These are phyloP conservation scores for Ips nitidus DNA, from an alignment of 1,140 invertebrate genomes.

Conservation along the genomic window DNA sequence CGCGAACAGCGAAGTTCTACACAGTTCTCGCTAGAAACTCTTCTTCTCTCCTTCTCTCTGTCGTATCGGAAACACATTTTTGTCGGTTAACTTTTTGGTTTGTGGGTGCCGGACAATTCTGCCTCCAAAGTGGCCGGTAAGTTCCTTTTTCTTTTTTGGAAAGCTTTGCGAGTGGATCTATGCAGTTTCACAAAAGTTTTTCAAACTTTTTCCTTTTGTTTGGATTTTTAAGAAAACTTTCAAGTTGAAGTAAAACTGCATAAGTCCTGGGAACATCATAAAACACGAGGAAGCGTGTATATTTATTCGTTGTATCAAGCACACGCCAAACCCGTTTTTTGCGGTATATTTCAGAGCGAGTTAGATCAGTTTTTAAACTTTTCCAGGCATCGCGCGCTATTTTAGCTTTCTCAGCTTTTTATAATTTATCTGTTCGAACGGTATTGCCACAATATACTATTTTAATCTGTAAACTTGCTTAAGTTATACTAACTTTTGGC, in stretches of 20 bases:
- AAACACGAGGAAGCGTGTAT: conserved; percentile 30
- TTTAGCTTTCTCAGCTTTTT: not conserved
- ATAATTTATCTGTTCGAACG: too few species aligned
- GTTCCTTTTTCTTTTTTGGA: conserved; percentile 16
- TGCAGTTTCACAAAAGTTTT: conserved; percentile 17
- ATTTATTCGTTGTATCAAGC: conserved; percentile 6
- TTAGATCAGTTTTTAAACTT: not conserved
- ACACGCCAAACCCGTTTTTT: conserved; percentile 14
- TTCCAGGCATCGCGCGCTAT: not conserved
- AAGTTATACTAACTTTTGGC: too few species aligned
- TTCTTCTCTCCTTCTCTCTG: conserved; percentile 5
- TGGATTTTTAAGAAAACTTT: conserved; percentile 18
- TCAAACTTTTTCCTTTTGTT: conserved; percentile 8
- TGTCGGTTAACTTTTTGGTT: conserved; percentile 28
- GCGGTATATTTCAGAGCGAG: not conserved
- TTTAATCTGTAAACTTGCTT: too few species aligned
- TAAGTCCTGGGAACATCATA: conserved; percentile 6
- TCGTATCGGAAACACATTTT: conserved; percentile 26
- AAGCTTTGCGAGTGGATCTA: conserved; percentile 16
- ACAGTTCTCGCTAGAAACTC: conserved; percentile 31
- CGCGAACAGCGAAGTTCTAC: conserved; percentile 38
- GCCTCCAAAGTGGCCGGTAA: conserved; percentile 28
- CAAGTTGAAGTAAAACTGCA: conserved; percentile 14
- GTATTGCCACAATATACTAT: too few species aligned
- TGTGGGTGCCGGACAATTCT: conserved; percentile 17